Evolutionary conservation across 1,140 invertebrate species (phyloP).

Genomic region (Dreissena rostriformis): DNA sequence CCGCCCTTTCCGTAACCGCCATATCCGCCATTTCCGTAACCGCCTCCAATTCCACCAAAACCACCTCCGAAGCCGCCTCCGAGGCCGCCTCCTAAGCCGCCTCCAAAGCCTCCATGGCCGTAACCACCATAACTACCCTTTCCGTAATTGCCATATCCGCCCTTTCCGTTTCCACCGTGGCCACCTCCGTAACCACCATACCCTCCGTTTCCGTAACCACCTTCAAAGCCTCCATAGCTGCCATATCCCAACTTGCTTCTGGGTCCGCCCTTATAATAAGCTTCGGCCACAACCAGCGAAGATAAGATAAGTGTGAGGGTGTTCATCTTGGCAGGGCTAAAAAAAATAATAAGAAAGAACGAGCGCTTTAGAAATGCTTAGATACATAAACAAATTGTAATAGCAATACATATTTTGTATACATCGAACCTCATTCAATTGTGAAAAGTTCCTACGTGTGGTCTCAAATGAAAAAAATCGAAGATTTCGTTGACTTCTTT

Average conservation of each 20-base stretch:
- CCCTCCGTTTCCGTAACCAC: not conserved
- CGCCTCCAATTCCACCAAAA: not conserved
- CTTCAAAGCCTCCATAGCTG: not conserved
- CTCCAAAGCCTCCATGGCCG: not conserved
- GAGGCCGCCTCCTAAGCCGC: not conserved
- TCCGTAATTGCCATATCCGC: not conserved
- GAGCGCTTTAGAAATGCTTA: too few relatives aligned
- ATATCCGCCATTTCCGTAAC: not conserved
- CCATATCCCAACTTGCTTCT: not conserved
- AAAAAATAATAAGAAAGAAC: too few relatives aligned
- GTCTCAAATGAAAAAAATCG: too few relatives aligned
- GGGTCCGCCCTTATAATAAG: not conserved
- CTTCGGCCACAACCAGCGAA: too few relatives aligned
- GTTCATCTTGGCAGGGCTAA: too few relatives aligned
- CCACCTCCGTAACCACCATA: not conserved
- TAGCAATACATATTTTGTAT: too few relatives aligned
- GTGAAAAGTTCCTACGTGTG: too few relatives aligned
- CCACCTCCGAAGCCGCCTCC: not conserved
- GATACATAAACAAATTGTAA: too few relatives aligned
- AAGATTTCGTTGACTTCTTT: too few relatives aligned
- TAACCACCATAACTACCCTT: not conserved
- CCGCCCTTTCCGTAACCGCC: not conserved
- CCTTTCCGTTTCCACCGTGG: not conserved
- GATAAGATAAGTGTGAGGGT: too few relatives aligned
- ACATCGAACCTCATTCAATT: too few relatives aligned